Percentiles rank a stretch among this genome's conserved stretches.
These are phyloP conservation scores for Gephyroberyx darwinii DNA, from an alignment of 2,797 vertebrate species.

Conservation along the genomic window DNA sequence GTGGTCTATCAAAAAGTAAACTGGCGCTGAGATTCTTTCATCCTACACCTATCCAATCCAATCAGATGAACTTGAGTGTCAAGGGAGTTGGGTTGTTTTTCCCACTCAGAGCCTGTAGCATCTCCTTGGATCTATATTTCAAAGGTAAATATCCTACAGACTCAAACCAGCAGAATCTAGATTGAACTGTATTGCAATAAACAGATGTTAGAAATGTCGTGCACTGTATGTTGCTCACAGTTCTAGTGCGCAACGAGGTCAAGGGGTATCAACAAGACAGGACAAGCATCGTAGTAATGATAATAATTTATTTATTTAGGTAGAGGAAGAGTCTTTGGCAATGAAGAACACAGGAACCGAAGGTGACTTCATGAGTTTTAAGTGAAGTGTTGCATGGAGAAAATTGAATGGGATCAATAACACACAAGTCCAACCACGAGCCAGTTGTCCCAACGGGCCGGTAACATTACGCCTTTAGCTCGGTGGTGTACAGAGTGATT, in stretches of 20 bases:
- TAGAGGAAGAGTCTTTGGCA: slow-evolving; percentile 83
- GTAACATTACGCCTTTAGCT: slow-evolving; percentile 11
- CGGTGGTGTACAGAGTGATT: background rate
- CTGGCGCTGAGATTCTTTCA: background rate
- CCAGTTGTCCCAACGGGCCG: background rate
- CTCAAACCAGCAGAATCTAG: too few species aligned
- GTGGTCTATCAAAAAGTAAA: slow-evolving; percentile 24
- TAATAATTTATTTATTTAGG: slow-evolving; percentile 84
- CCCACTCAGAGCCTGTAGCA: background rate
- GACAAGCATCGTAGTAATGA: slow-evolving; percentile 50
- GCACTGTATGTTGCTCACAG: too few species aligned
- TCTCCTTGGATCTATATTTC: background rate
- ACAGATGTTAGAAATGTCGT: too few species aligned
- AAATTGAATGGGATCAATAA: slow-evolving; percentile 18
- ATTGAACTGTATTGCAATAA: too few species aligned
- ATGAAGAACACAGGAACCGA: slow-evolving; percentile 67
- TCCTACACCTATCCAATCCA: background rate
- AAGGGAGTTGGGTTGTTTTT: background rate
- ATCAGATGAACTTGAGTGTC: background rate
- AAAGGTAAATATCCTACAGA: too few species aligned
- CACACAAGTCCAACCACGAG: slow-evolving; percentile 16
- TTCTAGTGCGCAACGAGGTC: background rate
- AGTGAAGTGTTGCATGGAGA: slow-evolving; percentile 51
- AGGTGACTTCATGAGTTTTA: slow-evolving; percentile 53
- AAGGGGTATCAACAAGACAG: slow-evolving; percentile 7